These are phyloP conservation scores for Ladona fulva DNA, from an alignment of 1,140 invertebrate species.

Conservation along the genomic window DNA sequence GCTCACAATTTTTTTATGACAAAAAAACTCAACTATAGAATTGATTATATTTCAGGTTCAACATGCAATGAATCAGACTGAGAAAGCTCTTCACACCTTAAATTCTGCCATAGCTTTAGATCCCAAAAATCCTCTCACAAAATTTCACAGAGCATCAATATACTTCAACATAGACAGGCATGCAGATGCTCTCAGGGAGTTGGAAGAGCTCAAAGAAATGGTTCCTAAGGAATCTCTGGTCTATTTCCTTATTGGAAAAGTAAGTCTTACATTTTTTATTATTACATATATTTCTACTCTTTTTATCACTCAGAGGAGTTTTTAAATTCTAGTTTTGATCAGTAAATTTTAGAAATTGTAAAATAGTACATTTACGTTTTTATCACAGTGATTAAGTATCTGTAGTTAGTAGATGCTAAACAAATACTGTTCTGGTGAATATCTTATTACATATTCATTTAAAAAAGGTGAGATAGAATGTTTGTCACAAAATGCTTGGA, in stretches of 20 bases:
- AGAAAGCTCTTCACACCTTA: slow-evolving; percentile 77
- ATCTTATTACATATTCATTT: too few relatives aligned
- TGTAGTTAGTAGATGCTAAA: too few relatives aligned
- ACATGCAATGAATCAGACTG: slow-evolving; percentile 81
- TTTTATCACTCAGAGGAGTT: too few relatives aligned
- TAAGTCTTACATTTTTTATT: slow-evolving; percentile 34
- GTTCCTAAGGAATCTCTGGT: slow-evolving; percentile 97
- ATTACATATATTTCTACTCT: too few relatives aligned
- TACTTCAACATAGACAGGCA: slow-evolving; percentile 84
- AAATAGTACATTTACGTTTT: too few relatives aligned
- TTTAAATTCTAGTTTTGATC: too few relatives aligned
- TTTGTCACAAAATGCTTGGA: too few relatives aligned
- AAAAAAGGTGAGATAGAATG: too few relatives aligned
- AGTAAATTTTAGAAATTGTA: too few relatives aligned
- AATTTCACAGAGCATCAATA: slow-evolving; percentile 93
- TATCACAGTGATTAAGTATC: too few relatives aligned
- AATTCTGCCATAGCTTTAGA: slow-evolving; percentile 79
- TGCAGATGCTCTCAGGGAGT: slow-evolving; percentile 83
- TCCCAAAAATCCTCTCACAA: slow-evolving; percentile 89
- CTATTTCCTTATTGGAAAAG: slow-evolving; percentile 96
- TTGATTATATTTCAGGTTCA: slow-evolving; percentile 47
- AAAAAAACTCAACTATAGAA: background rate
- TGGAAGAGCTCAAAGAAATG: slow-evolving; percentile 92
- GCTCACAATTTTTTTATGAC: background rate
- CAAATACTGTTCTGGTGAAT: too few relatives aligned